Base-by-base conservation (phyloP, 2,888 invertebrate genomes). In the Vannuccia rotundouncinata region DNA sequence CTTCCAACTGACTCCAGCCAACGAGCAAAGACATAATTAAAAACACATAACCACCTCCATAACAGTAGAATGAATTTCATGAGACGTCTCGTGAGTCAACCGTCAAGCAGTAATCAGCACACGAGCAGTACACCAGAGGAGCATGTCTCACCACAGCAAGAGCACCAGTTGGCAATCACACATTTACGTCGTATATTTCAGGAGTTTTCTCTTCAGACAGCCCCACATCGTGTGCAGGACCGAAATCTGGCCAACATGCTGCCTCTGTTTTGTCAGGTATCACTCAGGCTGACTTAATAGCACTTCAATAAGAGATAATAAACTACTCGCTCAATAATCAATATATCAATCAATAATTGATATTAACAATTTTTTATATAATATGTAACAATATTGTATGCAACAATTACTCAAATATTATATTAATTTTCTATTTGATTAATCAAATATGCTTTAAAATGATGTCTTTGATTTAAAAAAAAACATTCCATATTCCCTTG, bases 1-100 rank as follows among this genome's bases (percentile, higher is more conserved):
- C 45, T 45, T 45, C 45, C 45, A 45, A 45, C 45, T 45, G 45
- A 45, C 45, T 13, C 17, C 17, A 45, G 17, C 45, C 45, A 45
- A 17, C 45, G 45, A 17, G 66, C 66, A 2, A 66, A 66, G 2
- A n/a, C 22, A 66, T 2, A n/a, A 22, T 22, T 2, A 66, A 66
- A 5, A n/a, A n/a, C n/a, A n/a, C n/a, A n/a, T n/a, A n/a, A n/a
- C n/a, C n/a, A n/a, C n/a, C n/a, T n/a, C n/a, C n/a, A n/a, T n/a
- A n/a, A n/a, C 59, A 59, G 59, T 10, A n/a, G 10, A 10, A 75
- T 75, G 75, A 75, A 75, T 28, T 75, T 75, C 27, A 75, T 75
- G 75, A 22, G 75, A 27, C 29, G 75, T 29, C 31, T 75, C 1
- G 75, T 75, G 17, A 66, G 25, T 27, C 66, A 66, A 27, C n/a